Evolutionary conservation across 2,113 vertebrate species (phyloP), one percentile per base, ranked within the genome.

Genomic region (Shinisaurus crocodilurus): DNA sequence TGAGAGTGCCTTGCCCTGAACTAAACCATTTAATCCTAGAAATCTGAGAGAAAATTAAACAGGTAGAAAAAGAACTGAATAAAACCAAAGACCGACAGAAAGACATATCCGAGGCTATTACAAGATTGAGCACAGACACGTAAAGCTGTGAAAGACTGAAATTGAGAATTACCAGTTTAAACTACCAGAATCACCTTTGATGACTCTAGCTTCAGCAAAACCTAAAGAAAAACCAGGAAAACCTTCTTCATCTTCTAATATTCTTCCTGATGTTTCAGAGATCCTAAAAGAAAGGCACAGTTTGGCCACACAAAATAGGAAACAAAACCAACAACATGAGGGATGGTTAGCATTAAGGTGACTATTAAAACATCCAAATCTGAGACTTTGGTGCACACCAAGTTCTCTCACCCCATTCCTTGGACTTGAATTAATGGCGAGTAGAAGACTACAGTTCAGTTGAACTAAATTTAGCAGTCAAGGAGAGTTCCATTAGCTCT

Each of bases 151-250:
- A 95, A 99, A 99, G 96, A 97, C 99, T 76, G 98, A 99, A 87
- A 98, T 97, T 87, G 98, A 99, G 96, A 99, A 98, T 95, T 98
- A 98, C 85, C 96, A 98, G 3, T 99, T 99, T 94, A 99, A 99
- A 97, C 98, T 99, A 95, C 98, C 98, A 27, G 99, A 99, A 96
- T 99, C 99, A 40, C 99, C 99, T 45, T 97, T 99, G 95, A 99
- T 98, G 94, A 99, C 98, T 91, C 97, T 98, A 12, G 94, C 98
- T 25, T 98, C 98, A 94, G 91, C 96, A 63, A 98, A 98, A 97
- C 95, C 94, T 18, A 96, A 96, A 91, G 95, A 96, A 60, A 97
- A 96, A 37, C 74, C 94, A 76, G 97, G 98, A 74, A 96, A 95
- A 67, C 90, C 89, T 54, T 77, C 94, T 1, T 92, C 95, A 0